A percentile compares a stretch with the other conserved stretches of the same genome.
Evolutionary conservation across 2,113 vertebrate species (phyloP).

Genomic region (Camelus dromedarius): DNA sequence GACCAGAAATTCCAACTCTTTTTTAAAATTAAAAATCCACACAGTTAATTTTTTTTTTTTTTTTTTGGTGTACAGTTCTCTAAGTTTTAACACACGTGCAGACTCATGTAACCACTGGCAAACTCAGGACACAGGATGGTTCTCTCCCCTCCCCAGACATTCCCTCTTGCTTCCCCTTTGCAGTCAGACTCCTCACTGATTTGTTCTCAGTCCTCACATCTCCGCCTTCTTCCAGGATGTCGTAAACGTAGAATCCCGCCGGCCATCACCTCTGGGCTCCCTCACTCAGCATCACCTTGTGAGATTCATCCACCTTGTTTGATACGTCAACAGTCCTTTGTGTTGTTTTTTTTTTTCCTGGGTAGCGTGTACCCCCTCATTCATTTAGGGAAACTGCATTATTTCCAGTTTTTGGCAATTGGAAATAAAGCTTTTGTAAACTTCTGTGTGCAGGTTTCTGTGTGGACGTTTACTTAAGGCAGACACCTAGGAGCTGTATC

Average conservation of each 20-base stretch:
- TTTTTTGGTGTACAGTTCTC: neutral
- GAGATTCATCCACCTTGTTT: rapidly evolving
- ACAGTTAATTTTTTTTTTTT: neutral
- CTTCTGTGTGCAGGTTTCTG: neutral
- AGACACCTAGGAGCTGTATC: rapidly evolving
- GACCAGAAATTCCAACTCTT: neutral
- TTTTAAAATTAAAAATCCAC: neutral
- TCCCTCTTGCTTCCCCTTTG: no score
- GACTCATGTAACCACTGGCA: neutral
- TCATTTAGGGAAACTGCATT: neutral
- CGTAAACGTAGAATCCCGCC: rapidly evolving
- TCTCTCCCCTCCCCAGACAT: rapidly evolving
- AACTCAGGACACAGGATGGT: neutral
- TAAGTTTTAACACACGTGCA: neutral
- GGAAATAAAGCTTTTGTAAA: neutral
- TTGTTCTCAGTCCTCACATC: no score
- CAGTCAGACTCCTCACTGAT: no score
- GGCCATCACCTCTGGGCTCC: neutral
- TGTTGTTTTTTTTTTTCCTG: rapidly evolving
- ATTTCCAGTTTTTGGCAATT: neutral
- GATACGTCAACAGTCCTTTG: rapidly evolving
- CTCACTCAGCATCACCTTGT: neutral
- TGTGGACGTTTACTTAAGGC: neutral
- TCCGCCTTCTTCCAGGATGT: neutral
- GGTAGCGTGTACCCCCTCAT: rapidly evolving